Percentiles rank a stretch among this genome's conserved stretches.
phyloP scores from a whole-genome alignment of 2,888 invertebrate species.

The Auanema freiburgensis region DNA sequence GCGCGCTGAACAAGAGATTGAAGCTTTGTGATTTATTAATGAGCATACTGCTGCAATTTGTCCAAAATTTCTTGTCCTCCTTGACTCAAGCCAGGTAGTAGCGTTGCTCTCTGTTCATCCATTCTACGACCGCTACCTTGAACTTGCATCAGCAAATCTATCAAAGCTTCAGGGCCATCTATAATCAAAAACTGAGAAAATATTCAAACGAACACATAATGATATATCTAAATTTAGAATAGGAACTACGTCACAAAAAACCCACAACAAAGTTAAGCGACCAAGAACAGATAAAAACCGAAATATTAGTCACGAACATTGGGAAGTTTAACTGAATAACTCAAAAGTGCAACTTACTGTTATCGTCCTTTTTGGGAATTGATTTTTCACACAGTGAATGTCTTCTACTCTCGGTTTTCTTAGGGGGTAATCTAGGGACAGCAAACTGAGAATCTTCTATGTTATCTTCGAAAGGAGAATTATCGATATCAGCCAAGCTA shows the following conservation, averaged over 20 bases:
- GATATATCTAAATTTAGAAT: background rate
- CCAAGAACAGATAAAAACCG: too few species aligned
- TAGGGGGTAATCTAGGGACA: too few species aligned
- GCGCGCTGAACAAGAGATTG: background rate
- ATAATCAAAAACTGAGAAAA: constrained; percentile 65
- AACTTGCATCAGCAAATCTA: constrained; percentile 46
- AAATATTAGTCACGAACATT: too few species aligned
- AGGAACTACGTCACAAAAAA: background rate
- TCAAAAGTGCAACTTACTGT: too few species aligned
- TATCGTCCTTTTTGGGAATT: too few species aligned
- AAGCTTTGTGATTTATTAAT: background rate
- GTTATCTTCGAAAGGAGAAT: too few species aligned
- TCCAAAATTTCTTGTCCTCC: constrained; percentile 33
- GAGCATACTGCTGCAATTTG: constrained; percentile 4
- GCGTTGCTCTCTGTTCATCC: constrained; percentile 42
- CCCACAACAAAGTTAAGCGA: constrained; percentile 1
- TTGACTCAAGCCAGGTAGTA: constrained; percentile 41
- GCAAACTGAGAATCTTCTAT: too few species aligned
- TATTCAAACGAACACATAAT: background rate
- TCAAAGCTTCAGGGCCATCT: constrained; percentile 52
- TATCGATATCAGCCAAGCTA: too few species aligned
- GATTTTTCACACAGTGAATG: constrained; percentile 2
- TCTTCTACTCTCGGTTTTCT: constrained; percentile 4
- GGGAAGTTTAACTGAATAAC: too few species aligned
- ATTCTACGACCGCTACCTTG: constrained; percentile 39